Conservation (phyloP, 1,140 invertebrate genomes). For the Camponotus floridanus region DNA sequence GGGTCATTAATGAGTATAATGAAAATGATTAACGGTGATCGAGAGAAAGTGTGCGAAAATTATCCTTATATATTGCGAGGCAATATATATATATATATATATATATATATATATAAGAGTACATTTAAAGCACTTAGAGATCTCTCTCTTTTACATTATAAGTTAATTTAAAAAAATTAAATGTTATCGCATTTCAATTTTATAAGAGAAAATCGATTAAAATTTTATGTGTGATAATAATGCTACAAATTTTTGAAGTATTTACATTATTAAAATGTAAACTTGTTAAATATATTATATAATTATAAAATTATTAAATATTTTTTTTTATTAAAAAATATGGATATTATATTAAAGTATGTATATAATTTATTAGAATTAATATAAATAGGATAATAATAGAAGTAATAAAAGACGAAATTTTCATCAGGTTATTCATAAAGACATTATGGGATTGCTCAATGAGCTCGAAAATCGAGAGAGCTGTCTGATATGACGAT, state of each 20-base stretch:
- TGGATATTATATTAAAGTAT: background rate
- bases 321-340: background rate
- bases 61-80: background rate
- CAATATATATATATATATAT: background rate
- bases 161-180: background rate
- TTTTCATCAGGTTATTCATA: constrained; percentile 12
- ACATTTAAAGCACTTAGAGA: background rate
- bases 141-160: background rate
- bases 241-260: background rate
- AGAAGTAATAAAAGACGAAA: constrained; percentile 28
- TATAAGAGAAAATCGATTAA: background rate
- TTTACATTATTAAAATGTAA: background rate
- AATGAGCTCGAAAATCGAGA: constrained; percentile 62
- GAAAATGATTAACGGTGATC: constrained; percentile 54
- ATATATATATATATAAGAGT: too few relatives aligned
- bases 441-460: constrained; percentile 34
- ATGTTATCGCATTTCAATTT: background rate
- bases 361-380: background rate
- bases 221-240: background rate
- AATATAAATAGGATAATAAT: constrained; percentile 3
- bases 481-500: constrained; percentile 11
- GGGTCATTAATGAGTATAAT: constrained; percentile 45
- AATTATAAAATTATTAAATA: too few relatives aligned
- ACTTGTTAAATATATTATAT: background rate
- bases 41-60: constrained; percentile 23